Percentiles rank a stretch among this genome's conserved stretches.
These are phyloP conservation scores for Oreochromis grahami DNA, from an alignment of 2,797 vertebrate species.

Conservation along the genomic window DNA sequence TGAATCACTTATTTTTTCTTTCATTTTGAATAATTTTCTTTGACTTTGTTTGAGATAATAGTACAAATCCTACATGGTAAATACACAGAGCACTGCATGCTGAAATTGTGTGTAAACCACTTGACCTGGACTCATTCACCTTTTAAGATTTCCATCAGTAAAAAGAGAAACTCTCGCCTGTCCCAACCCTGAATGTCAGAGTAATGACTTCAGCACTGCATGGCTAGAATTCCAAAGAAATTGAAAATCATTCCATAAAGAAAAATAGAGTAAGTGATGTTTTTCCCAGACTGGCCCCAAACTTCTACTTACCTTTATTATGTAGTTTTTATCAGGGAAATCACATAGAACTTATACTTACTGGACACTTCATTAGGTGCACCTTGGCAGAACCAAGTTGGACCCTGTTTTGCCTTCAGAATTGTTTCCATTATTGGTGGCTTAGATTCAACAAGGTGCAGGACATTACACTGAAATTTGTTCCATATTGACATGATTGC, in stretches of 20 bases:
- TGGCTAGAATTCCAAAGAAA: background rate
- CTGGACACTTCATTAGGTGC: background rate
- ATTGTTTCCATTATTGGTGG: too few relatives aligned
- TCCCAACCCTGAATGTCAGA: background rate
- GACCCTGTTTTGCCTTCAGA: background rate
- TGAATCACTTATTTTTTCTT: constrained; percentile 67
- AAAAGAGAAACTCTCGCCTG: background rate
- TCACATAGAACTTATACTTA: background rate
- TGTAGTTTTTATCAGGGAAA: background rate
- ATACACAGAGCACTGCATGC: background rate
- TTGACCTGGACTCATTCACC: background rate
- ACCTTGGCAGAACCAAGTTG: background rate
- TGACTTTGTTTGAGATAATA: constrained; percentile 64
- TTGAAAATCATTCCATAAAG: background rate
- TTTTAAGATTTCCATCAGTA: background rate
- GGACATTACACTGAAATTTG: too few relatives aligned
- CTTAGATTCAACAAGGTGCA: too few relatives aligned
- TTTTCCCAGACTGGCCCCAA: background rate
- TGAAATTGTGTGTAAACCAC: background rate
- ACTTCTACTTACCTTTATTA: background rate
- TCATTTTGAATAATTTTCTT: constrained; percentile 44
- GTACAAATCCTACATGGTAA: background rate
- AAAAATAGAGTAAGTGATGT: background rate
- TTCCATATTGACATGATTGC: too few relatives aligned
- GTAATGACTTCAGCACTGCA: background rate